phyloP scores from a whole-genome alignment of 92 coral and sea anemone genomes.

The Siderastrea radians region DNA sequence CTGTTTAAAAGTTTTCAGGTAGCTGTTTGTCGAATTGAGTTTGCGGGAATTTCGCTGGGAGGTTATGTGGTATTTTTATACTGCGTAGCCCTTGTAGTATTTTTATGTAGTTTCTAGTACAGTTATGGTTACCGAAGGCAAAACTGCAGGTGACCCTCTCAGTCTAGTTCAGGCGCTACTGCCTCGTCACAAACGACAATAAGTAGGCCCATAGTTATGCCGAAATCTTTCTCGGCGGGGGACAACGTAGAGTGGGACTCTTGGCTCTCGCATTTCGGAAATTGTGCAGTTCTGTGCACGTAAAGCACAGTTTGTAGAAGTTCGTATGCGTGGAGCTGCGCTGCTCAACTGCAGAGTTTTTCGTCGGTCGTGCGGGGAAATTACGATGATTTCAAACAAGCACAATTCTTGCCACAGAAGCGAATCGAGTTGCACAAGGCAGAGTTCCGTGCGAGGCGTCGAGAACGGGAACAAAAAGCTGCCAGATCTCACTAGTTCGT shows the following conservation, averaged over 20 bases:
- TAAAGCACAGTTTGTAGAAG: neutral
- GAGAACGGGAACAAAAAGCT: slow-evolving; percentile 18
- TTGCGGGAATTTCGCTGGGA: no score
- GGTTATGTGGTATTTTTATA: no score
- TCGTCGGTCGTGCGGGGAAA: neutral
- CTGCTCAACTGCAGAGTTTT: slow-evolving; percentile 4
- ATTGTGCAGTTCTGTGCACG: neutral
- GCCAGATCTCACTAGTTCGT: slow-evolving; percentile 18
- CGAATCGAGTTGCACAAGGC: slow-evolving; percentile 18
- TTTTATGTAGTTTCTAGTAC: no score
- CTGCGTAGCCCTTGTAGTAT: no score
- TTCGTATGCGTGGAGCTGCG: slow-evolving; percentile 17
- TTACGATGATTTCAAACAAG: neutral
- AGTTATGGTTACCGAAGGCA: no score
- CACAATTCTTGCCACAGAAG: slow-evolving; percentile 7
- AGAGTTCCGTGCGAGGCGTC: neutral
- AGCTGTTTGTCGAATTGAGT: no score
- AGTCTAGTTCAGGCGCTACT: no score
- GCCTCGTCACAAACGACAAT: no score
- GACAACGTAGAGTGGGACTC: neutral
- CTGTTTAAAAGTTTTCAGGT: no score
- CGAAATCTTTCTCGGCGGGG: no score
- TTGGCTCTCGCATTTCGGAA: slow-evolving; percentile 9
- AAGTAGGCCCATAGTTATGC: no score
- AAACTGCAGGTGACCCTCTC: no score